These are phyloP conservation scores for Myotis myotis DNA, from an alignment of 2,797 vertebrate genomes.

Conservation along the genomic window DNA sequence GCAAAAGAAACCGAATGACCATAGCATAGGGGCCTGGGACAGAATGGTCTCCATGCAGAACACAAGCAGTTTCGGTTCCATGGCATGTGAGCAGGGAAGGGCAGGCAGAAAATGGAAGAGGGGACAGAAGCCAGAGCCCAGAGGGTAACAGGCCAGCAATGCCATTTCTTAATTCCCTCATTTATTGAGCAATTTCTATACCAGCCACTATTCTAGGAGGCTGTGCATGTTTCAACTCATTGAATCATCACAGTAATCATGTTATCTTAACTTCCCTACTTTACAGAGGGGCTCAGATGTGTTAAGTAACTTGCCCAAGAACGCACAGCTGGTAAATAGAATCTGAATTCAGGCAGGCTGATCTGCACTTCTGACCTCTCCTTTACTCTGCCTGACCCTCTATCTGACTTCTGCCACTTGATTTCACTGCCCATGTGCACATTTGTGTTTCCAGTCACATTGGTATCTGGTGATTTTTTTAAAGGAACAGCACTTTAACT, in stretches of 20 bases:
- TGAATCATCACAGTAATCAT: neutral
- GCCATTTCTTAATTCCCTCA: neutral
- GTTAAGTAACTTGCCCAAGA: neutral
- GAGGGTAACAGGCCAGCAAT: neutral
- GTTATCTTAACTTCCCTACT: neutral
- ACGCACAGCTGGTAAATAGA: neutral
- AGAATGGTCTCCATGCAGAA: fast-evolving
- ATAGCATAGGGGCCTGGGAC: neutral
- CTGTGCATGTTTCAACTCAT: neutral
- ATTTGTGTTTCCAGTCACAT: neutral
- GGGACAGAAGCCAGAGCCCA: neutral
- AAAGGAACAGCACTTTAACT: neutral
- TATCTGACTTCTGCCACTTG: neutral
- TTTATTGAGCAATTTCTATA: neutral
- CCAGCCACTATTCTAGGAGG: neutral
- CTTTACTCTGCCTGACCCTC: neutral
- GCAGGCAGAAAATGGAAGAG: neutral
- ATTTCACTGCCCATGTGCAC: neutral
- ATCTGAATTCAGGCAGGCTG: neutral
- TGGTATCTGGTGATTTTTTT: neutral
- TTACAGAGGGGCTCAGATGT: neutral
- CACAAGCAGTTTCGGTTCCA: neutral
- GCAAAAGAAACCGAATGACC: neutral
- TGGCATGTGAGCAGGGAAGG: neutral
- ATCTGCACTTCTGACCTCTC: neutral